A percentile compares a stretch with the other conserved stretches of the same genome.
phyloP scores from a whole-genome alignment of 1,140 invertebrate genomes.

The Antheraea mylitta region DNA sequence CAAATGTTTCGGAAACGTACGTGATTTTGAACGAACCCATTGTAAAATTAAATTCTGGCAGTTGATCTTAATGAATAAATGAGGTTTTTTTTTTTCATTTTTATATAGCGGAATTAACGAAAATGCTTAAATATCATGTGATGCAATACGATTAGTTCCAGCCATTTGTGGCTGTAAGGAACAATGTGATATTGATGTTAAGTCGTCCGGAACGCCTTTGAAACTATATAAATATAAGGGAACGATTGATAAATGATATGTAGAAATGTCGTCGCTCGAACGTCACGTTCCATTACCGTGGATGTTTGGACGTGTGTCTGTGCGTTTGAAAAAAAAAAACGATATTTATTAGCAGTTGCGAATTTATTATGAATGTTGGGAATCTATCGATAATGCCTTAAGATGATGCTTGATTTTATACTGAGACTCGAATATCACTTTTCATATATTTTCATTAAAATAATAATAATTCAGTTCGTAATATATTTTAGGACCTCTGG shows the following conservation, averaged over 20 bases:
- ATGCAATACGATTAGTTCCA: constrained; percentile 59
- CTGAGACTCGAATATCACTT: too few relatives aligned
- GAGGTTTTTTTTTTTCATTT: not conserved
- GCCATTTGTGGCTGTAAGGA: constrained; percentile 45
- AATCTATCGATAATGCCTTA: too few relatives aligned
- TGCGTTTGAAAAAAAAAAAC: too few relatives aligned
- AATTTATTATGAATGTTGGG: too few relatives aligned
- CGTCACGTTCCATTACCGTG: too few relatives aligned
- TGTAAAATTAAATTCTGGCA: not conserved
- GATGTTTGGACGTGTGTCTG: too few relatives aligned
- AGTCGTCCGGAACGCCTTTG: constrained; percentile 44
- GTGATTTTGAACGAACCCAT: not conserved
- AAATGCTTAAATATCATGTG: constrained; percentile 40
- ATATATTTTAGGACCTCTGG: too few relatives aligned
- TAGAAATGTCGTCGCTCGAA: not conserved
- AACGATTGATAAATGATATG: constrained; percentile 1
- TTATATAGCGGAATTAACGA: not conserved
- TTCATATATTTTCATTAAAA: too few relatives aligned
- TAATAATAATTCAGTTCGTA: too few relatives aligned
- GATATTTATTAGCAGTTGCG: too few relatives aligned
- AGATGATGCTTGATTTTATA: too few relatives aligned
- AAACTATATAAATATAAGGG: constrained; percentile 13
- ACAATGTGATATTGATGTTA: constrained; percentile 71
- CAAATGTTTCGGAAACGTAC: not conserved
- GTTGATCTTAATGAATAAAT: not conserved